Percentiles rank a stretch among this genome's conserved stretches.
Evolutionary conservation across 2,888 invertebrate genomes (phyloP).

Genomic region (Drosophila austrosaltans): DNA sequence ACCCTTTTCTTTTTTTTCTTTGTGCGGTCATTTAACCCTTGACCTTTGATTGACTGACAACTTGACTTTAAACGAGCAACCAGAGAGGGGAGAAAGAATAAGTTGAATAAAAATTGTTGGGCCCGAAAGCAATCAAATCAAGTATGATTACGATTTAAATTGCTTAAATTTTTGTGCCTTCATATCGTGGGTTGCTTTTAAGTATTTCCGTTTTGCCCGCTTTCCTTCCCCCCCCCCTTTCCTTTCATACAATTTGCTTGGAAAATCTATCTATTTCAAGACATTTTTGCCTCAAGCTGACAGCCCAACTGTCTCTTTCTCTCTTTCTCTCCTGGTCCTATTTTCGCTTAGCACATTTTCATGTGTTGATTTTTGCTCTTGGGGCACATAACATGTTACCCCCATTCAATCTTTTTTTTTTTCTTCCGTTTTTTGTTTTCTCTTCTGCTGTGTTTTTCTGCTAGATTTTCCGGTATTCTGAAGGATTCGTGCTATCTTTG

Average conservation of each 20-base stretch:
- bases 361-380: constrained; percentile 62
- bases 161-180: constrained; percentile 48
- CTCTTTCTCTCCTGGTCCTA: neutral
- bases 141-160: constrained; percentile 66
- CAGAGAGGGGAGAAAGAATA: neutral
- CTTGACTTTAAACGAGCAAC: constrained; percentile 55
- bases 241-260: constrained; percentile 24
- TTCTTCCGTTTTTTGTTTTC: constrained; percentile 23
- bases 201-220: constrained; percentile 54
- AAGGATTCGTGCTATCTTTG: constrained; percentile 21
- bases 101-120: neutral
- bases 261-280: constrained; percentile 37
- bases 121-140: constrained; percentile 42
- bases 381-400: constrained; percentile 42
- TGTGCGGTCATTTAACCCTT: constrained; percentile 47
- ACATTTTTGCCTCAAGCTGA: constrained; percentile 50
- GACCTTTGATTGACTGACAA: constrained; percentile 78
- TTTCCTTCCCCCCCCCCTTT: neutral
- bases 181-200: constrained; percentile 42
- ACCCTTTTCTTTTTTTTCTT: constrained; percentile 44
- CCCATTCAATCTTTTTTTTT: constrained; percentile 22
- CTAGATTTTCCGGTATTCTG: constrained; percentile 47
- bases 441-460: constrained; percentile 2
- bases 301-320: constrained; percentile 23
- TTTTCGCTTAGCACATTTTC: constrained; percentile 27